Percentiles rank a stretch among this genome's conserved stretches.
These are phyloP conservation scores for Gari tellinella DNA, from an alignment of 2,888 invertebrate genomes.

Conservation along the genomic window DNA sequence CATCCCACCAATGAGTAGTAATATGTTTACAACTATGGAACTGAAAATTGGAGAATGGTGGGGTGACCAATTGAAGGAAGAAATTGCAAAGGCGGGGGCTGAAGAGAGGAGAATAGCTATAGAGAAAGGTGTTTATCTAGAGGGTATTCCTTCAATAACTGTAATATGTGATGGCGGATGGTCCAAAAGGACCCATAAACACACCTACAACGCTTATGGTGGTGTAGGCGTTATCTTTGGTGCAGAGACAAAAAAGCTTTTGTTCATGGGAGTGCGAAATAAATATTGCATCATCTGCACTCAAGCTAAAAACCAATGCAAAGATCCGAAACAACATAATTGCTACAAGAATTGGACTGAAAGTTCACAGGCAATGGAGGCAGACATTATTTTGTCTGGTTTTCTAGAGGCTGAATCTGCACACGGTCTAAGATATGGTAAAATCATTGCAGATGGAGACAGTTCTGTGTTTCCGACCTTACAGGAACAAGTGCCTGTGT, in stretches of 20 bases:
- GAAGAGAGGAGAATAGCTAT: constrained; percentile 33
- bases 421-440: constrained; percentile 40
- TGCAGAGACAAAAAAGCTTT: constrained; percentile 18
- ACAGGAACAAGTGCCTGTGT: constrained; percentile 27
- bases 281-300: constrained; percentile 33
- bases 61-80: constrained; percentile 5
- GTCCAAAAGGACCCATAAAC: constrained; percentile 37
- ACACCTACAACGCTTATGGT: constrained; percentile 34
- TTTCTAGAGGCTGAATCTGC: constrained; percentile 33
- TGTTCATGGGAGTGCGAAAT: constrained; percentile 36
- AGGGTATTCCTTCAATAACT: constrained; percentile 39
- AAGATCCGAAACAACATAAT: constrained; percentile 21
- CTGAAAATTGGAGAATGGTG: constrained; percentile 27
- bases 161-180: constrained; percentile 45
- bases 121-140: constrained; percentile 17
- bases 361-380: constrained; percentile 47
- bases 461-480: constrained; percentile 22
- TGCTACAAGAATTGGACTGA: constrained; percentile 49
- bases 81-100: constrained; percentile 29
- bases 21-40: constrained; percentile 24
- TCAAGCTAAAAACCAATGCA: constrained; percentile 11
- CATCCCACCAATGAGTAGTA: constrained; percentile 22
- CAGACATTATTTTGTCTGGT: constrained; percentile 45
- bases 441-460: constrained; percentile 46
- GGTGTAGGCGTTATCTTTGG: constrained; percentile 40